Evolutionary conservation across 2,797 vertebrate species (phyloP).

Genomic region (Poeciliopsis gracilis): DNA sequence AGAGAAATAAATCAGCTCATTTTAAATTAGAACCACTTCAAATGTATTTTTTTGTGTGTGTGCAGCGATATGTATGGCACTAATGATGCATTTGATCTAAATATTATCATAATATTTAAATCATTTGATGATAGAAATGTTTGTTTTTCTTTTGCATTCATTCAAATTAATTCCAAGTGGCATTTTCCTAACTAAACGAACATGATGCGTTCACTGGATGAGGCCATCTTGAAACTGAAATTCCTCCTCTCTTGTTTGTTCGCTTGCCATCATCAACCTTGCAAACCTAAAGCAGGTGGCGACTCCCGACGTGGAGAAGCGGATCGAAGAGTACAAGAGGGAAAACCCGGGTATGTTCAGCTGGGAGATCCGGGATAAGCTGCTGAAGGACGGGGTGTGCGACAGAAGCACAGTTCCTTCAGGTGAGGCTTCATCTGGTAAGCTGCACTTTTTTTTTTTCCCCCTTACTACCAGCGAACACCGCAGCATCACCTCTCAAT

Average conservation of each 20-base stretch:
- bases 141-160: neutral
- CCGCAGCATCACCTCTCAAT: conserved; percentile 66
- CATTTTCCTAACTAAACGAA: neutral
- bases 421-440: conserved; percentile 94
- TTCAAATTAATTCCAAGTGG: neutral
- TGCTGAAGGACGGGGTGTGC: conserved; percentile 97
- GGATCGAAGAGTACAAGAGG: conserved; percentile 97
- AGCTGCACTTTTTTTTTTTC: conserved; percentile 75
- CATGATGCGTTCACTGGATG: neutral
- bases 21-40: neutral
- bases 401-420: conserved; percentile 98
- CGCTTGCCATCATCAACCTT: conserved; percentile 24
- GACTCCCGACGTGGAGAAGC: conserved; percentile 97
- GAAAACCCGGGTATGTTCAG: conserved; percentile 99
- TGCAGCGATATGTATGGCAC: neutral
- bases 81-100: neutral
- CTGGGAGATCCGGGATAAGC: conserved; percentile 97
- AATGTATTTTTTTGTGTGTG: neutral
- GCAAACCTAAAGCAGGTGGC: conserved; percentile 94
- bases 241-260: neutral
- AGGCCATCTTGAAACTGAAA: conserved; percentile 22
- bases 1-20: neutral
- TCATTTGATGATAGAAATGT: neutral
- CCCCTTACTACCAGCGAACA: conserved; percentile 68
- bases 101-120: neutral